A percentile compares a stretch with the other conserved stretches of the same genome.
These are phyloP conservation scores for Dendroctonus valens DNA, from an alignment of 1,140 invertebrate genomes.

Conservation along the genomic window DNA sequence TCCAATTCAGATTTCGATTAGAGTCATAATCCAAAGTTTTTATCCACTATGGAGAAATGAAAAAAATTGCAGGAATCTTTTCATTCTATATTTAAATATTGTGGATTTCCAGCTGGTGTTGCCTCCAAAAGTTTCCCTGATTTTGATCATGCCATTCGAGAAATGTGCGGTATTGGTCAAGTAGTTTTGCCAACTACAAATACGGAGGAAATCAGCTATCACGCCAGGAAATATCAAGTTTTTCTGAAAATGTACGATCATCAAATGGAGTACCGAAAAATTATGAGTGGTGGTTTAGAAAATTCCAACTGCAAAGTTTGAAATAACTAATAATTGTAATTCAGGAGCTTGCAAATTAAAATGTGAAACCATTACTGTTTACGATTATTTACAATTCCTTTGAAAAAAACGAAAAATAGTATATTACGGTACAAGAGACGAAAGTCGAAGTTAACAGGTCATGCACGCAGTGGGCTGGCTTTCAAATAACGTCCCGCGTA, in stretches of 20 bases:
- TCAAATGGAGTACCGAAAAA: conserved; percentile 69
- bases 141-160: conserved; percentile 62
- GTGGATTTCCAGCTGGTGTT: conserved; percentile 58
- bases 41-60: no score
- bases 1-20: no score
- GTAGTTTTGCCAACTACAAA: conserved; percentile 60
- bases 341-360: no score
- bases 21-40: no score
- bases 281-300: conserved; percentile 58
- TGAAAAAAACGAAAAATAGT: no score
- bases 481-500: no score
- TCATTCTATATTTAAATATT: background rate
- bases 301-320: background rate
- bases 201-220: conserved; percentile 58
- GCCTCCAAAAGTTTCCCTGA: conserved; percentile 63
- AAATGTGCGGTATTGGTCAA: conserved; percentile 72
- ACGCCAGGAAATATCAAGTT: conserved; percentile 78
- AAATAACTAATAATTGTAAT: background rate
- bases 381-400: no score
- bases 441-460: no score
- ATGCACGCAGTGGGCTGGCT: no score
- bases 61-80: no score
- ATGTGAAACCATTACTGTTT: no score
- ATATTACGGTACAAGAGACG: no score
- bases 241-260: conserved; percentile 80